Conservation (phyloP, 2,888 invertebrate genomes). For the Tachina grossa region DNA sequence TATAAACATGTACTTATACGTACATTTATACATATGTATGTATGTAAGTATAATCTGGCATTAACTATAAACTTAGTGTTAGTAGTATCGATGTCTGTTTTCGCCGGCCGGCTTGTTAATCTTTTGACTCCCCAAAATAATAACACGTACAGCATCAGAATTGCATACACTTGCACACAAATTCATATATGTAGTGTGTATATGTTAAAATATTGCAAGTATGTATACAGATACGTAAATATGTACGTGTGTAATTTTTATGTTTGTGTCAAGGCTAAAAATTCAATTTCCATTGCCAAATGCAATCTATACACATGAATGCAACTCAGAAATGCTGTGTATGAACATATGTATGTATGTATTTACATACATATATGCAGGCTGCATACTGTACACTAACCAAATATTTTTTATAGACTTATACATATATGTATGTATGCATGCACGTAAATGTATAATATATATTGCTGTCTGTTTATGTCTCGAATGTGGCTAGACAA, state of each 20-base stretch:
- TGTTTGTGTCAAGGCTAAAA: slow-evolving; percentile 72
- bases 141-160: neutral
- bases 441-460: neutral
- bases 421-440: neutral
- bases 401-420: slow-evolving; percentile 14
- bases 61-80: neutral
- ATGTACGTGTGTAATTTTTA: slow-evolving; percentile 4
- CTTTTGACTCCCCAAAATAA: slow-evolving; percentile 21
- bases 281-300: slow-evolving; percentile 69
- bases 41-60: neutral
- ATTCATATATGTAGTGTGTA: neutral
- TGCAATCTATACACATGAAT: slow-evolving; percentile 65
- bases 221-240: neutral
- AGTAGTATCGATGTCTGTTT: slow-evolving; percentile 6
- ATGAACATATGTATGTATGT: neutral
- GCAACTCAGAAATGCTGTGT: slow-evolving; percentile 46
- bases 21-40: no score
- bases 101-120: slow-evolving; percentile 50
- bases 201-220: neutral
- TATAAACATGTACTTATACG: neutral
- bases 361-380: neutral
- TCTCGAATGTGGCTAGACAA: slow-evolving; percentile 53
- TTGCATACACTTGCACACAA: neutral
- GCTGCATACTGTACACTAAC: slow-evolving; percentile 7
- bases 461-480: neutral